Percentiles rank a stretch among this genome's conserved stretches.
Evolutionary conservation across 2,797 vertebrate genomes (phyloP).

Genomic region (Phalanger gymnotis): DNA sequence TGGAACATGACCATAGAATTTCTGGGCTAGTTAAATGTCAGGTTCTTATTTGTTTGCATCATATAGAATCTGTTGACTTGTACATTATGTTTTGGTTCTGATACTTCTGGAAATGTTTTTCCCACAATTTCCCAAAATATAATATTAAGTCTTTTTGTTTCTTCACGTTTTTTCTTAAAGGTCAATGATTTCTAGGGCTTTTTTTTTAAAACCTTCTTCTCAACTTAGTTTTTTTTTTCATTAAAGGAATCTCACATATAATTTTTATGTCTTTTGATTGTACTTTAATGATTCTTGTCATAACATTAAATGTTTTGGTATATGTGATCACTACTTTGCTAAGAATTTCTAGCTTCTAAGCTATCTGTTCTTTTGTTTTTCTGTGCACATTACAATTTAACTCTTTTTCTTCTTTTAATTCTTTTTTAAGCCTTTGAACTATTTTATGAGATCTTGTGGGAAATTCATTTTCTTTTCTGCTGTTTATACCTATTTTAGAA

Average conservation of each 20-base stretch:
- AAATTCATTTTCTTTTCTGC: neutral
- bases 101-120: neutral
- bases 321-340: neutral
- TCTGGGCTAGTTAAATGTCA: neutral
- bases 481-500: neutral
- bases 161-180: neutral
- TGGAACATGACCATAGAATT: neutral
- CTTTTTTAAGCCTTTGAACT: neutral
- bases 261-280: neutral
- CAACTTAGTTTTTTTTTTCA: neutral
- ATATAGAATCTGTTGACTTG: neutral
- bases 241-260: neutral
- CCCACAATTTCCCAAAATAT: neutral
- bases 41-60: neutral
- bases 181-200: neutral
- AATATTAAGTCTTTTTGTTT: neutral
- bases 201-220: neutral
- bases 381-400: neutral
- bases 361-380: neutral
- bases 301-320: neutral
- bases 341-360: neutral
- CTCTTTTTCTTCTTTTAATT: neutral
- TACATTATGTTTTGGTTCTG: neutral
- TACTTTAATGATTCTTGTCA: neutral
- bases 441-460: neutral